These are phyloP conservation scores for Agrochola litura DNA, from an alignment of 2,888 invertebrate genomes.

Conservation along the genomic window DNA sequence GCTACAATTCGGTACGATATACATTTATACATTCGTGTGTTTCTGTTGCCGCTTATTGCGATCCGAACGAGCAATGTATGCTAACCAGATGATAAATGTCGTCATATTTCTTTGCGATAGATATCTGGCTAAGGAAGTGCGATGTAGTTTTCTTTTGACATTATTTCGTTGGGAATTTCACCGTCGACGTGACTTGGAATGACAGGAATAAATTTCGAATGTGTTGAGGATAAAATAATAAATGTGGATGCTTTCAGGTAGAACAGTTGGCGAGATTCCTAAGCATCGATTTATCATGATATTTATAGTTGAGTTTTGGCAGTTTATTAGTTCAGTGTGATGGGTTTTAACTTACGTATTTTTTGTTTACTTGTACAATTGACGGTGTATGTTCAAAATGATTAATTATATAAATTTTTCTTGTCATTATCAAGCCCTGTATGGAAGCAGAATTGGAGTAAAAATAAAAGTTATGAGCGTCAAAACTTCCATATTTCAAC, in stretches of 20 bases:
- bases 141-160: slow-evolving; percentile 49
- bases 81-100: slow-evolving; percentile 62
- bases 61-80: slow-evolving; percentile 58
- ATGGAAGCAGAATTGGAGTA: no score
- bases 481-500: no score
- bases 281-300: slow-evolving; percentile 11
- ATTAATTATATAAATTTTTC: no score
- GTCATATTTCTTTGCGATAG: slow-evolving; percentile 58
- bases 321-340: not conserved
- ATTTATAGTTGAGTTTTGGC: slow-evolving; percentile 1
- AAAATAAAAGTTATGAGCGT: no score
- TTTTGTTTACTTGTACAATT: not conserved
- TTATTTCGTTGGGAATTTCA: slow-evolving; percentile 46
- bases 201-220: slow-evolving; percentile 27
- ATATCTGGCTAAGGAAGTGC: slow-evolving; percentile 59
- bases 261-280: not conserved
- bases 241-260: slow-evolving; percentile 19
- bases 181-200: slow-evolving; percentile 31
- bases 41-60: slow-evolving; percentile 46
- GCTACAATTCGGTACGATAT: slow-evolving; percentile 42
- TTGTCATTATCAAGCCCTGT: no score
- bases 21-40: slow-evolving; percentile 46
- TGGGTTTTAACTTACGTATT: not conserved
- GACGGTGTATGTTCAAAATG: no score
- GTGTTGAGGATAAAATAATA: slow-evolving; percentile 34